Percentiles rank a stretch among this genome's conserved stretches.
Evolutionary conservation across 2,888 invertebrate species (phyloP).

Genomic region (Pseudococcus viburni): DNA sequence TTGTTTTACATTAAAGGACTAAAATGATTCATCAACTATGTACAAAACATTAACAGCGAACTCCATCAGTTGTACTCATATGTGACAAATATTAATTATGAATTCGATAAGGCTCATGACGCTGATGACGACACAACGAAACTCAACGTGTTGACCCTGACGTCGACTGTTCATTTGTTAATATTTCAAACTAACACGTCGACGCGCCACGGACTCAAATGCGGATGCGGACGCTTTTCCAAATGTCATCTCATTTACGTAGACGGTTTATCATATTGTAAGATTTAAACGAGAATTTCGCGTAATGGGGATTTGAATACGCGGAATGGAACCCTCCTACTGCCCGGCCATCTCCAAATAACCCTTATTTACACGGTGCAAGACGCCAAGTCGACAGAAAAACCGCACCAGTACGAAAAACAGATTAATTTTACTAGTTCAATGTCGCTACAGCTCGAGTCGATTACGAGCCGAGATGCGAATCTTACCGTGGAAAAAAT

Average conservation of each 20-base stretch:
- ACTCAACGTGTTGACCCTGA: conserved; percentile 36
- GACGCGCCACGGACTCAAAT: neutral
- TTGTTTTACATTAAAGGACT: conserved; percentile 31
- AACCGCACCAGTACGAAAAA: neutral
- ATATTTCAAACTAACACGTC: conserved; percentile 22
- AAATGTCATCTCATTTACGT: conserved; percentile 39
- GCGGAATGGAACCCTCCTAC: neutral
- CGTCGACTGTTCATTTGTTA: conserved; percentile 43
- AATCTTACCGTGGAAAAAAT: neutral
- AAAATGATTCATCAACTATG: conserved; percentile 34
- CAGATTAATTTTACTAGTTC: neutral
- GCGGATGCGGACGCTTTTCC: neutral
- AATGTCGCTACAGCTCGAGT: neutral
- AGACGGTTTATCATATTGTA: conserved; percentile 11
- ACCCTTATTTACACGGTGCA: neutral
- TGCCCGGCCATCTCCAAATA: neutral
- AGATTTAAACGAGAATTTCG: conserved; percentile 42
- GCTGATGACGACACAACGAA: conserved; percentile 24
- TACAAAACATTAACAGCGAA: conserved; percentile 31
- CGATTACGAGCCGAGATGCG: neutral
- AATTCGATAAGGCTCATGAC: conserved; percentile 34
- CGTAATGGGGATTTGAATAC: neutral
- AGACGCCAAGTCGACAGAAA: neutral
- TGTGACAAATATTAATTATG: conserved; percentile 49
- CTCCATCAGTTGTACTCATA: conserved; percentile 43